Conservation (phyloP, 2,888 invertebrate genomes). For the Cheiracanthium punctorium region DNA sequence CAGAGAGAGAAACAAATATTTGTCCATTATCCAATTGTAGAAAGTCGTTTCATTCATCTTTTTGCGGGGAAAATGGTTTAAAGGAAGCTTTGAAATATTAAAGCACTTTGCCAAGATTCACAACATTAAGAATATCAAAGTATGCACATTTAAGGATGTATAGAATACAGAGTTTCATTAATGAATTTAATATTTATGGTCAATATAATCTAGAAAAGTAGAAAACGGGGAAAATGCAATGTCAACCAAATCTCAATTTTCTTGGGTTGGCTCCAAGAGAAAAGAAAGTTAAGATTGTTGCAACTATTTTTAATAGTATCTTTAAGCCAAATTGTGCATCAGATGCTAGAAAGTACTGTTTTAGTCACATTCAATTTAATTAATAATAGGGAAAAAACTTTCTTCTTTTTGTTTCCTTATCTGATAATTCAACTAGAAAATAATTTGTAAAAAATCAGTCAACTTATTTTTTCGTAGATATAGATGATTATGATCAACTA, state of each 20-base stretch:
- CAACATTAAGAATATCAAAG: neutral
- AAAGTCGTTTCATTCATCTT: neutral
- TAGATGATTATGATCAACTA: too few species aligned
- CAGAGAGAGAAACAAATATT: neutral
- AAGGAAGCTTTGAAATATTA: neutral
- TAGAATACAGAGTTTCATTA: neutral
- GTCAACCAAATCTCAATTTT: neutral
- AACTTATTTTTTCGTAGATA: too few species aligned
- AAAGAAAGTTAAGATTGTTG: neutral
- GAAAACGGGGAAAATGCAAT: neutral
- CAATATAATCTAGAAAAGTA: neutral
- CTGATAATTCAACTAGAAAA: too few species aligned
- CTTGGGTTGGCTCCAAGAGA: neutral
- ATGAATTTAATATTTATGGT: neutral
- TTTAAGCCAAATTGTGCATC: neutral
- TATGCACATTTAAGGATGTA: neutral
- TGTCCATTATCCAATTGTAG: neutral
- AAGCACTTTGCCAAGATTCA: neutral
- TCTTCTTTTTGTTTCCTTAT: too few species aligned
- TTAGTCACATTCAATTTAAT: neutral
- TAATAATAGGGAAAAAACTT: neutral
- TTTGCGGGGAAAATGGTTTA: neutral
- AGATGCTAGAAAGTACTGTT: neutral
- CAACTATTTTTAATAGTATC: neutral
- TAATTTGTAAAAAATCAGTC: too few species aligned